Conservation (phyloP, 2,113 vertebrate genomes). For the Anser brachyrhynchus region DNA sequence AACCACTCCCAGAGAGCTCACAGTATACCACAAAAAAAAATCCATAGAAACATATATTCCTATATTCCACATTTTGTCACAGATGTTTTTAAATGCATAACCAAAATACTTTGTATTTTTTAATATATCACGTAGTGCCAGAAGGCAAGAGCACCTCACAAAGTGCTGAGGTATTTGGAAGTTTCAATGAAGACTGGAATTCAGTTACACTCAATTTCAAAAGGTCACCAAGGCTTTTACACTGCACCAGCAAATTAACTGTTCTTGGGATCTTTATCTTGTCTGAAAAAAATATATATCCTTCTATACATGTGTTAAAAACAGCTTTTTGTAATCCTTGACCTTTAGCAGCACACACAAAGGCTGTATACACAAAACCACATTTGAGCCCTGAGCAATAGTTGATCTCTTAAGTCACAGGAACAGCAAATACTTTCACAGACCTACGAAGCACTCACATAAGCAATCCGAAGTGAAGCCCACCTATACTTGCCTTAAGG, state of each 20-base stretch:
- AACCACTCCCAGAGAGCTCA: not conserved
- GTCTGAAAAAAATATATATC: not conserved
- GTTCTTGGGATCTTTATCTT: not conserved
- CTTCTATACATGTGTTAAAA: not conserved
- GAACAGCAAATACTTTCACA: not conserved
- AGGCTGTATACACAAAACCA: not conserved
- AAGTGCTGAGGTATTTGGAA: not conserved
- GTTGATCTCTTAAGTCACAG: not conserved
- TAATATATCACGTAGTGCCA: not conserved
- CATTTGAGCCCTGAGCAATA: not conserved
- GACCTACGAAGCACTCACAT: not conserved
- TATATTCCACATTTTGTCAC: not conserved
- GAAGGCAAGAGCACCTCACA: not conserved
- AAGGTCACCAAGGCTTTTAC: not conserved
- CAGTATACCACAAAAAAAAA: not conserved
- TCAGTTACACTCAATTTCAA: conserved; percentile 12
- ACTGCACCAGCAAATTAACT: not conserved
- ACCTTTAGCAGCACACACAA: not conserved
- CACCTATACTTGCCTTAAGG: not conserved
- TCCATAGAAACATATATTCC: not conserved
- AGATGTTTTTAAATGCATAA: not conserved
- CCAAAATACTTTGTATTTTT: not conserved
- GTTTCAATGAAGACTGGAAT: not conserved
- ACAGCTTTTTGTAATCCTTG: not conserved
- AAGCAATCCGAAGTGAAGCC: not conserved